Evolutionary conservation across 2,113 vertebrate species (phyloP).

Genomic region (Chaetops frenatus): DNA sequence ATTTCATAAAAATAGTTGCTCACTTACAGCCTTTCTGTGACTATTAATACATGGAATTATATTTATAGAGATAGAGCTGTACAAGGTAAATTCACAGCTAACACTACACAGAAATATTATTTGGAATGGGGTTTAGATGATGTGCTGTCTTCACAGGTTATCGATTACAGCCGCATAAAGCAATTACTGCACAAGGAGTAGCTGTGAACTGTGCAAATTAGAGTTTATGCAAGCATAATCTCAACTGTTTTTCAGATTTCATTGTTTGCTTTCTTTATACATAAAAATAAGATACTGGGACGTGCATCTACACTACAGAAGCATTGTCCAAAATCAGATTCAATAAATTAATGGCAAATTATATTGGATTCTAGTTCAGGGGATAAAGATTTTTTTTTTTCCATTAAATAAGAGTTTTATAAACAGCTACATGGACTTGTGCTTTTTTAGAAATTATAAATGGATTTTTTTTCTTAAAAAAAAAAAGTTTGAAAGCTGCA

Average conservation of each 20-base stretch:
- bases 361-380: conserved; percentile 70
- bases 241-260: conserved; percentile 58
- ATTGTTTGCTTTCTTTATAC: conserved; percentile 68
- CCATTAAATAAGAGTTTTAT: conserved; percentile 68
- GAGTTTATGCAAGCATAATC: conserved; percentile 78
- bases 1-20: conserved; percentile 99
- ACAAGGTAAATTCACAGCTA: conserved; percentile 96
- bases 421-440: conserved; percentile 77
- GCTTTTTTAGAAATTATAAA: conserved; percentile 74
- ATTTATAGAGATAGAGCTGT: conserved; percentile 97
- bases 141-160: conserved; percentile 86
- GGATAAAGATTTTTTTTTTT: conserved; percentile 71
- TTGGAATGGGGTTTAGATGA: conserved; percentile 83
- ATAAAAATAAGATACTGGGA: conserved; percentile 74
- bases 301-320: conserved; percentile 80
- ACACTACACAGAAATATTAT: conserved; percentile 96
- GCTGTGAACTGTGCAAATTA: conserved; percentile 83
- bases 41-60: conserved; percentile 97
- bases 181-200: conserved; percentile 79
- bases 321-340: conserved; percentile 77
- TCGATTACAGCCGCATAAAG: conserved; percentile 87
- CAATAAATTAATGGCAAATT: conserved; percentile 77
- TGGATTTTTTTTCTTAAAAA: conserved; percentile 58
- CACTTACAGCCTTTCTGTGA: conserved; percentile 97
- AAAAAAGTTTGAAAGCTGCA: conserved; percentile 67